Base-by-base conservation (phyloP, 2,888 invertebrate species). In the Phalera bucephala region DNA sequence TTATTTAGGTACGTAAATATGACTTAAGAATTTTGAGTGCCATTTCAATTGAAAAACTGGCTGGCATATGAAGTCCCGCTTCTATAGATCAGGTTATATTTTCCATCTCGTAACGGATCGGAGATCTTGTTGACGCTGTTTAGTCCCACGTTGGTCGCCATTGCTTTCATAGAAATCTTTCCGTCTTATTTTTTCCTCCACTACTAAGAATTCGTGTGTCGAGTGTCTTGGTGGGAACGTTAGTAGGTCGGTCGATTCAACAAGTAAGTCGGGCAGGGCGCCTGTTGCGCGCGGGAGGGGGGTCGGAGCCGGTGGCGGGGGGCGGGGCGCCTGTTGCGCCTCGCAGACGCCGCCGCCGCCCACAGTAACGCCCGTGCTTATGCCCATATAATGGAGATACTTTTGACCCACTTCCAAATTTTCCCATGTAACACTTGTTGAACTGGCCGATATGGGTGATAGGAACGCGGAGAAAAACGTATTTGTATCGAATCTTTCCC, bases 161-260 rank as follows among this genome's bases (percentile, higher is more conserved):
- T 20, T 21, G 19, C 15, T 42, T 45, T 42, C 50, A 52, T 36
- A 35, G 23, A 29, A 20, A 34, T 39, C 45, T 34, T 49, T 35
- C 38, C 39, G 32, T 37, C 41, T 36, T 26, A 26, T 43, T 31
- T 53, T 52, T 48, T 45, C 45, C 45, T 51, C 45, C 54, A 47
- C 64, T 63, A 46, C 52, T 59, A 62, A 58, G 64, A 64, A 64
- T 69, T 70, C 59, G 72, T 73, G 70, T 72, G 72, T 68, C 47
- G 53, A 63, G 60, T 72, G 70, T 75, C 77, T 81, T 81, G 70
- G 65, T 69, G 67, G 73, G 61, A 70, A 73, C 81, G 80, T 89
- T 87, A 85, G 76, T 88, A 88, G 88, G 88, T 89, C 88, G 88
- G 87, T 89, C 88, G 87, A 88, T 89, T 88, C 88, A 89, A 89